A percentile compares a stretch with the other conserved stretches of the same genome.
Evolutionary conservation across 1,140 invertebrate genomes (phyloP).

Genomic region (Bombus waltoni): DNA sequence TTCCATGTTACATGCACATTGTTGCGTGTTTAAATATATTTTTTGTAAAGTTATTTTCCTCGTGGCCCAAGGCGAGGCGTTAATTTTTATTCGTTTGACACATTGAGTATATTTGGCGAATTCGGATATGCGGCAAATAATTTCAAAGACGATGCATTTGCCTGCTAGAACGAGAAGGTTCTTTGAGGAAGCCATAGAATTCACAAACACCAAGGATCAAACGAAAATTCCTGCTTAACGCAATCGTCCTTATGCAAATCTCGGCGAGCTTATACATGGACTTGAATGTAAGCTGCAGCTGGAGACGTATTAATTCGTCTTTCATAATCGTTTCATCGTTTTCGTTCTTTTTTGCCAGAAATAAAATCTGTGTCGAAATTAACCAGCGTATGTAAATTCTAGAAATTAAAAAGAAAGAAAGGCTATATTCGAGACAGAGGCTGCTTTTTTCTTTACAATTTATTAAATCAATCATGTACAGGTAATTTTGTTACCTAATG

Average conservation of each 20-base stretch:
- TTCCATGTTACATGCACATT: too few relatives aligned
- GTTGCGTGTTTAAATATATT: background rate
- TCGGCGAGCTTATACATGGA: conserved; percentile 17
- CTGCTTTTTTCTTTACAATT: too few relatives aligned
- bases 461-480: too few relatives aligned
- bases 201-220: conserved; percentile 65
- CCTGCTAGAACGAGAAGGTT: conserved; percentile 38
- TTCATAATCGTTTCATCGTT: conserved; percentile 27
- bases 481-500: too few relatives aligned
- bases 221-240: conserved; percentile 65
- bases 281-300: conserved; percentile 22
- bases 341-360: background rate
- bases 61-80: background rate
- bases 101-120: conserved; percentile 4
- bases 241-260: conserved; percentile 64
- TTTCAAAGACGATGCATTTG: conserved; percentile 44
- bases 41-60: background rate
- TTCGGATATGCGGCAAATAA: conserved; percentile 43
- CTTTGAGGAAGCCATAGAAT: conserved; percentile 62
- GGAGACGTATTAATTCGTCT: conserved; percentile 22
- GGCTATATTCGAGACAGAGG: too few relatives aligned
- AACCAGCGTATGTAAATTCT: background rate
- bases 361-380: background rate
- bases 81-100: conserved; percentile 45
- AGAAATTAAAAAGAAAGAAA: too few relatives aligned